Evolutionary conservation across 2,888 invertebrate species (phyloP), one percentile per base, ranked within the genome.

Genomic region (Cerastoderma edule): DNA sequence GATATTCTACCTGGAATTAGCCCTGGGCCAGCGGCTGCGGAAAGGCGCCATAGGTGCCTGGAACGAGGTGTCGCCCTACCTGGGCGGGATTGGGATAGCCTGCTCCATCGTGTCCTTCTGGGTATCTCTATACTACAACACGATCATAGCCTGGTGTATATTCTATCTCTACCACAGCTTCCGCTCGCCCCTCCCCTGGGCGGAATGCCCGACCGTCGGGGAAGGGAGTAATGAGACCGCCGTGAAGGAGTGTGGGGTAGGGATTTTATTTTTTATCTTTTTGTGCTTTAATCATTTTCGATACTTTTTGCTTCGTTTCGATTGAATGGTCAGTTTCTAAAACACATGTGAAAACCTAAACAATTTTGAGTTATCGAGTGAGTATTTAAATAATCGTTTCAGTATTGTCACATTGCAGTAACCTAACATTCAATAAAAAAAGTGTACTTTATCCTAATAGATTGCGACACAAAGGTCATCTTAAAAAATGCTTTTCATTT

Each of bases 91-190:
- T 87, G 98, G 98, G 67, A 96, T 98, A 85, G 96, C 97, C 67
- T 96, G 97, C 84, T 97, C 97, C 89, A 95, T 97, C 78, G 97
- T 98, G 79, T 97, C 98, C 3, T 96, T 98, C 87, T 96, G 97
- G 93, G 97, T 98, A 73, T 96, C 97, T 0, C 94, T 98, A 66
- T 98, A 98, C 93, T 98, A 98, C 94, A 98, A 98, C 91, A 97
- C 98, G 86, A 98, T 98, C 92, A 98, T 98, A 90, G 97, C 98
- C 64, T 98, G 98, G 98, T 97, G 97, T 91, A 96, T 98, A 94
- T 97, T 95, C 93, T 98, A 97, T 91, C 94, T 98, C 78, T 97
- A 97, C 93, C 97, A 97, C 90, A 97, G 97, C 91, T 96, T 98
- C 93, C 95, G 95, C 96, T 95, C 95, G 83, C 95, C 95, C 35